Evolutionary conservation across 2,888 invertebrate genomes (phyloP).

Genomic region (Acleris sparsana): DNA sequence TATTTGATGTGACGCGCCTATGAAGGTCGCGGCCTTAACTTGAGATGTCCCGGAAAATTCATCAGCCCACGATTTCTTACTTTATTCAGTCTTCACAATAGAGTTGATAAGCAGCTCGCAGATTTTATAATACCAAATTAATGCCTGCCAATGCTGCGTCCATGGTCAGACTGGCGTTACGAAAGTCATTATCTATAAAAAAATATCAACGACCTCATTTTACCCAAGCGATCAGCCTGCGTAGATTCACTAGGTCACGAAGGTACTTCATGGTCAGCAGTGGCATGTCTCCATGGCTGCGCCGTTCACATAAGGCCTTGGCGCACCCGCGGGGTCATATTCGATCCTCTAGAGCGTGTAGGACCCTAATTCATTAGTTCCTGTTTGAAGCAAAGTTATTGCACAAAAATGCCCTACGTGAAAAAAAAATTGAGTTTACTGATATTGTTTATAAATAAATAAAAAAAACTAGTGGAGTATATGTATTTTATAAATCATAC

Average conservation of each 20-base stretch:
- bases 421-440: conserved; percentile 15
- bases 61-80: conserved; percentile 50
- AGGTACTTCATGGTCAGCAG: conserved; percentile 26
- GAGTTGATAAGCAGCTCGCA: conserved; percentile 1
- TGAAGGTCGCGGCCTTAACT: conserved; percentile 7
- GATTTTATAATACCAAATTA: neutral
- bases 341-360: conserved; percentile 16
- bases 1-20: conserved; percentile 24
- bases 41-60: conserved; percentile 45
- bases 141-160: conserved; percentile 18
- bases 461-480: conserved; percentile 11
- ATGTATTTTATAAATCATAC: conserved; percentile 12
- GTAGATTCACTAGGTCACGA: conserved; percentile 27
- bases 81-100: conserved; percentile 5
- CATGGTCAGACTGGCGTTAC: neutral
- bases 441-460: conserved; percentile 10
- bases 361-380: conserved; percentile 22
- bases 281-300: conserved; percentile 39
- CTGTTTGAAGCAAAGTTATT: conserved; percentile 37
- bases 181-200: conserved; percentile 14
- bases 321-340: conserved; percentile 32
- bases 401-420: conserved; percentile 30
- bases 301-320: conserved; percentile 20
- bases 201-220: conserved; percentile 43
- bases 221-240: conserved; percentile 49